Evolutionary conservation across 2,797 vertebrate species (phyloP).

Genomic region (Borostomias antarcticus): DNA sequence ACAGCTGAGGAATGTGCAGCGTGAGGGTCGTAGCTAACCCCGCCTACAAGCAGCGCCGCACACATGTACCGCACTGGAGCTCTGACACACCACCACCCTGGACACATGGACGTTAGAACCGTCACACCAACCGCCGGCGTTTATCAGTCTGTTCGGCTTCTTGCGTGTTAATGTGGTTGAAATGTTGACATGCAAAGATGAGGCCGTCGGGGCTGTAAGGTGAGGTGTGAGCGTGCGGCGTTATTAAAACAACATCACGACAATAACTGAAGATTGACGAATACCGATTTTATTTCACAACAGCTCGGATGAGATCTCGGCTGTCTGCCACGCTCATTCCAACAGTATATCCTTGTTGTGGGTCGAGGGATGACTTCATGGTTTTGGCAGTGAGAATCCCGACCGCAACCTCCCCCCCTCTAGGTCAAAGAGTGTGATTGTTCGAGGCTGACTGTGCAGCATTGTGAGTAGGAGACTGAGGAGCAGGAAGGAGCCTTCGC

Average conservation of each 20-base stretch:
- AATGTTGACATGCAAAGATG: too few species aligned
- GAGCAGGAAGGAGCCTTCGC: slow-evolving; percentile 45
- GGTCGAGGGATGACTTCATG: slow-evolving; percentile 53
- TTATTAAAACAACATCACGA: too few species aligned
- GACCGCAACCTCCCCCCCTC: slow-evolving; percentile 35
- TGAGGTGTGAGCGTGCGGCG: too few species aligned
- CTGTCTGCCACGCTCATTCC: slow-evolving; percentile 8
- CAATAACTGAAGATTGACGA: too few species aligned
- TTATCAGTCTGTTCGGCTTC: too few species aligned
- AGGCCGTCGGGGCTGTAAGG: too few species aligned
- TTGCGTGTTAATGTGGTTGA: too few species aligned
- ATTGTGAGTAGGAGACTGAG: slow-evolving; percentile 59
- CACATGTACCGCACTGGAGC: slow-evolving; percentile 8
- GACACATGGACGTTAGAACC: neutral
- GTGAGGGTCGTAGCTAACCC: neutral
- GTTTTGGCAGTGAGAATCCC: slow-evolving; percentile 57
- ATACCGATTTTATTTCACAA: neutral
- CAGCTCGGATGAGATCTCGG: neutral
- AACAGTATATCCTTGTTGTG: slow-evolving; percentile 29
- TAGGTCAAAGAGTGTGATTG: slow-evolving; percentile 66
- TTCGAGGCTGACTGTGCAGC: slow-evolving; percentile 68
- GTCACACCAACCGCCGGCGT: neutral
- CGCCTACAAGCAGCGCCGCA: slow-evolving; percentile 5
- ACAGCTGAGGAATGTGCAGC: slow-evolving; percentile 20
- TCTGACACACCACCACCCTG: slow-evolving; percentile 1